phyloP scores from a whole-genome alignment of 2,113 vertebrate species.

The Sturnira hondurensis region DNA sequence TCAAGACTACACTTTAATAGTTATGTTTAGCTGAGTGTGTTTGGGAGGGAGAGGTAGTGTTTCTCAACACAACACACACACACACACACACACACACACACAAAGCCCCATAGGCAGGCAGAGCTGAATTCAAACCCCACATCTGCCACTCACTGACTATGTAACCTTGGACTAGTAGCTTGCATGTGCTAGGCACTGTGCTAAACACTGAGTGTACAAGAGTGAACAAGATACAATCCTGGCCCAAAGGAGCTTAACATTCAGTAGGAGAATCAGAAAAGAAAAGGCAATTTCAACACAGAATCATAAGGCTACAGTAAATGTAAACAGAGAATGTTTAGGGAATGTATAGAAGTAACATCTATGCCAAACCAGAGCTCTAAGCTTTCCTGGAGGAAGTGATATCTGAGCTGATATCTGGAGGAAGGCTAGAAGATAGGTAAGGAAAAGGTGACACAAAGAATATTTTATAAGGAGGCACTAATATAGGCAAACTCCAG shows the following conservation, averaged over 20 bases:
- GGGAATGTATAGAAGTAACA: not conserved
- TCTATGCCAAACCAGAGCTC: not conserved
- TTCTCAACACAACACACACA: not conserved
- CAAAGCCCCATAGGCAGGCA: not conserved
- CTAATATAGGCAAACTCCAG: not conserved
- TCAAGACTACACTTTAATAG: conserved; percentile 1
- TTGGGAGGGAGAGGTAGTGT: not conserved
- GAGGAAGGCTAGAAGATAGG: not conserved
- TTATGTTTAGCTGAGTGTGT: not conserved
- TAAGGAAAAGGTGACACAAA: not conserved
- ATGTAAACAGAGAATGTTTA: not conserved
- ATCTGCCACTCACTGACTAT: not conserved
- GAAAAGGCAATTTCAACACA: not conserved
- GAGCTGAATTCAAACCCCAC: not conserved
- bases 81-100: not conserved
- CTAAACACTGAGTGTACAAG: not conserved
- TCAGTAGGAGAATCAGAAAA: not conserved
- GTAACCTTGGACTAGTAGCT: not conserved
- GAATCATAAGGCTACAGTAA: not conserved
- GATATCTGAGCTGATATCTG: not conserved
- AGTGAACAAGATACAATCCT: not conserved
- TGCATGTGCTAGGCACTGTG: not conserved
- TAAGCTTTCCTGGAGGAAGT: not conserved
- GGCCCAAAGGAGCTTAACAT: not conserved
- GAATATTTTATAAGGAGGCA: not conserved